Evolutionary conservation across 2,797 vertebrate genomes (phyloP).

Genomic region (Vespertilio murinus): DNA sequence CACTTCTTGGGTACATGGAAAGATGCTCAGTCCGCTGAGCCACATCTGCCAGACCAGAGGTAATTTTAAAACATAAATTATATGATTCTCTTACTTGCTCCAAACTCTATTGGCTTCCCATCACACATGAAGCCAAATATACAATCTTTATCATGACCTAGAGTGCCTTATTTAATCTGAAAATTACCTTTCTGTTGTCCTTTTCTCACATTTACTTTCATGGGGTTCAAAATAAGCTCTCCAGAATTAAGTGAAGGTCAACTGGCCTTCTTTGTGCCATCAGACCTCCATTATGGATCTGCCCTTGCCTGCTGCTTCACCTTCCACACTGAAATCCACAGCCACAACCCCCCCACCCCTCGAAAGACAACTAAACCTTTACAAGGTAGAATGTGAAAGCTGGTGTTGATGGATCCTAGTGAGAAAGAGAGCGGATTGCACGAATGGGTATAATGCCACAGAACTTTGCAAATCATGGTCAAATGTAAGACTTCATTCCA

Average conservation of each 20-base stretch:
- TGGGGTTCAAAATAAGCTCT: background rate
- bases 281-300: background rate
- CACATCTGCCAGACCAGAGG: background rate
- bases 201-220: background rate
- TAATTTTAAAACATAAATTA: background rate
- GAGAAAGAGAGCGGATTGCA: background rate
- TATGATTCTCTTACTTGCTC: background rate
- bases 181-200: background rate
- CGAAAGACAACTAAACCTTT: background rate
- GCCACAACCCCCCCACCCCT: background rate
- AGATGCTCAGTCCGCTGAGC: no score
- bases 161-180: background rate
- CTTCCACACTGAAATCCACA: background rate
- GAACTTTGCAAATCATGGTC: background rate
- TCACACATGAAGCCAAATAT: background rate
- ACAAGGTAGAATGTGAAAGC: background rate
- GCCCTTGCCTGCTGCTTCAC: background rate
- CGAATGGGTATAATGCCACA: background rate
- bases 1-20: no score
- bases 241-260: background rate
- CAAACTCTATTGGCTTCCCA: background rate
- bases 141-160: background rate
- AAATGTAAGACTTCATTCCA: background rate
- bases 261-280: background rate
- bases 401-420: background rate